Evolutionary conservation across 2,113 vertebrate species (phyloP).

Genomic region (Cnemophilus loriae): DNA sequence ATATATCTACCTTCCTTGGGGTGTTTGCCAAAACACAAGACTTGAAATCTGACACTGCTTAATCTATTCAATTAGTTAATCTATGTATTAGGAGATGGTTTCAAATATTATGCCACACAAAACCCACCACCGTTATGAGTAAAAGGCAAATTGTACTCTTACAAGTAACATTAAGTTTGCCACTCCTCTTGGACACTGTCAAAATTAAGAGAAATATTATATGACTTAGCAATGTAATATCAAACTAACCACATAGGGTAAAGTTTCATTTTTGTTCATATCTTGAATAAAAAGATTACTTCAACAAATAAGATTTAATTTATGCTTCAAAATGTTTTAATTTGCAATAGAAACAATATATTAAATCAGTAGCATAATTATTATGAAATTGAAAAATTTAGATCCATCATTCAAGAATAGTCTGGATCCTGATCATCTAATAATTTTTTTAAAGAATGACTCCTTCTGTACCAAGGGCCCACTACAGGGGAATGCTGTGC

Average conservation of each 20-base stretch:
- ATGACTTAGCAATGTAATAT: not conserved
- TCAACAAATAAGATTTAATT: not conserved
- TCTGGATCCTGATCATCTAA: not conserved
- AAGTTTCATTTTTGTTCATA: not conserved
- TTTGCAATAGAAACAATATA: not conserved
- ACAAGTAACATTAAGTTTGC: not conserved
- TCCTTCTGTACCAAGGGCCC: not conserved
- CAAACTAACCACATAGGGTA: not conserved
- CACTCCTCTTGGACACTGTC: not conserved
- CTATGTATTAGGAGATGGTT: not conserved
- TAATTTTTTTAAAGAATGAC: not conserved
- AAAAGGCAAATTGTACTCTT: not conserved
- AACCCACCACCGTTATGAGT: not conserved
- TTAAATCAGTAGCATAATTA: not conserved
- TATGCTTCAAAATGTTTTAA: not conserved
- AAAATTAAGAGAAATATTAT: not conserved
- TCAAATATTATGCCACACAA: not conserved
- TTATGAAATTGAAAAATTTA: not conserved
- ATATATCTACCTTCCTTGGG: not conserved
- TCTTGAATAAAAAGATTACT: not conserved
- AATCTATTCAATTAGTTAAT: not conserved
- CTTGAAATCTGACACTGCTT: not conserved
- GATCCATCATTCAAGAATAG: not conserved
- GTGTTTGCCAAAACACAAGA: not conserved
- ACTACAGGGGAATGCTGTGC: not conserved